A percentile compares a stretch with the other conserved stretches of the same genome.
Conservation (phyloP, 1,140 invertebrate genomes). For the Rhynchophorus ferrugineus region DNA sequence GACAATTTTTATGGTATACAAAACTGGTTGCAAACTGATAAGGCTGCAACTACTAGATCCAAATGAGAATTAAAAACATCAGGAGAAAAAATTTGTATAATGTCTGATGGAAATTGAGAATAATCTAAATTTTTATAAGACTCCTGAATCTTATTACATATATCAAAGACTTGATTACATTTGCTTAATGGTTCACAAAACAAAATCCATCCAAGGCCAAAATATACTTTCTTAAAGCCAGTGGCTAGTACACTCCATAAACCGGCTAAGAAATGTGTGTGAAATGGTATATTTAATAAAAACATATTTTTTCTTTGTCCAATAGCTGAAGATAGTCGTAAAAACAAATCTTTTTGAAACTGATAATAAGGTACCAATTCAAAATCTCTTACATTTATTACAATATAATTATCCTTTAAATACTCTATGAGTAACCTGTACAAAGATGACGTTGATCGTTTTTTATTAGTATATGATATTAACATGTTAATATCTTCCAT, state of each 20-base stretch:
- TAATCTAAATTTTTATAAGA: not conserved
- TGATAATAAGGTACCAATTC: constrained; percentile 16
- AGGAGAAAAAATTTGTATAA: not conserved
- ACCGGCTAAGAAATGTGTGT: constrained; percentile 33
- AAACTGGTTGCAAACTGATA: not conserved
- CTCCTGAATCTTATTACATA: not conserved
- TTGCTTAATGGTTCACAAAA: constrained; percentile 12
- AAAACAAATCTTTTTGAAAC: constrained; percentile 26
- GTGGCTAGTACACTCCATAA: constrained; percentile 27
- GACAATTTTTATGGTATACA: not conserved
- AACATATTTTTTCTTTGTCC: constrained; percentile 26
- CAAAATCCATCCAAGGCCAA: constrained; percentile 19
- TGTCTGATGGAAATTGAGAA: not conserved
- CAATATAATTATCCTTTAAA: constrained; percentile 10
- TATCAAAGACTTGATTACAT: not conserved
- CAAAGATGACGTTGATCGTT: constrained; percentile 11
- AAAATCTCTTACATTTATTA: constrained; percentile 25
- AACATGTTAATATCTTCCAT: constrained; percentile 15
- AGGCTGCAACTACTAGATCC: not conserved
- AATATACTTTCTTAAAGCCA: constrained; percentile 23
- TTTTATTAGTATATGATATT: constrained; percentile 6
- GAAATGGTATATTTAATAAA: constrained; percentile 28
- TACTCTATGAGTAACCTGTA: constrained; percentile 16
- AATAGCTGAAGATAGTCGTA: constrained; percentile 12
- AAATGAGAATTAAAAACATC: not conserved